These are phyloP conservation scores for Pseudonaja textilis DNA, from an alignment of 2,113 vertebrate species.

Conservation along the genomic window DNA sequence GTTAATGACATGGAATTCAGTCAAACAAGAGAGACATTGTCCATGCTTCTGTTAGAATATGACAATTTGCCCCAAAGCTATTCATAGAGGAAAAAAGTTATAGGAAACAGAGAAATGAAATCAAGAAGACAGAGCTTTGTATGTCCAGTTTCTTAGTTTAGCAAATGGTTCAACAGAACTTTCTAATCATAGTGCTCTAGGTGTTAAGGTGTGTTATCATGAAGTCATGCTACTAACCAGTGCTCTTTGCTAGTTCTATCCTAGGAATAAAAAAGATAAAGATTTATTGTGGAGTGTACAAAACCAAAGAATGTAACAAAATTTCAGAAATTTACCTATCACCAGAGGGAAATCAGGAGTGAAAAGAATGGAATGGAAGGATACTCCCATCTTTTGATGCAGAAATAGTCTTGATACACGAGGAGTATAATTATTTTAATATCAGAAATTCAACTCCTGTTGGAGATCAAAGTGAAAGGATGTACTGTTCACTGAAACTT, in stretches of 20 bases:
- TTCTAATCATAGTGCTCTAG: not conserved
- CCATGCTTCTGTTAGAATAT: not conserved
- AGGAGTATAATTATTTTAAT: not conserved
- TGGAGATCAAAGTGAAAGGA: not conserved
- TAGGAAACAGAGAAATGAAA: not conserved
- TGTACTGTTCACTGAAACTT: not conserved
- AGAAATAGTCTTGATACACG: not conserved
- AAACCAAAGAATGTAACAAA: not conserved
- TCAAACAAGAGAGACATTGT: not conserved
- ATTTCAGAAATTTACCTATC: not conserved
- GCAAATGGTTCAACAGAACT: not conserved
- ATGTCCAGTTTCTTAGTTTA: not conserved
- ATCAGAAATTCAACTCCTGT: not conserved
- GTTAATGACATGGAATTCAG: not conserved
- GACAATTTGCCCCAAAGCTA: not conserved
- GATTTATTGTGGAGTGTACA: not conserved
- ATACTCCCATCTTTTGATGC: not conserved
- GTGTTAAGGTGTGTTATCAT: not conserved
- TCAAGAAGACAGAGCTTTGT: not conserved
- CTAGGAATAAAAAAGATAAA: not conserved
- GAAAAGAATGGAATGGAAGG: not conserved
- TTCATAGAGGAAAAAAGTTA: fast-evolving
- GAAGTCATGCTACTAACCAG: not conserved
- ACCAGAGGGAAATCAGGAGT: not conserved
- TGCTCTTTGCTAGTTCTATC: not conserved